Evolutionary conservation across 2,113 vertebrate species (phyloP), one percentile per base, ranked within the genome.

Genomic region (Oncorhynchus kisutch): DNA sequence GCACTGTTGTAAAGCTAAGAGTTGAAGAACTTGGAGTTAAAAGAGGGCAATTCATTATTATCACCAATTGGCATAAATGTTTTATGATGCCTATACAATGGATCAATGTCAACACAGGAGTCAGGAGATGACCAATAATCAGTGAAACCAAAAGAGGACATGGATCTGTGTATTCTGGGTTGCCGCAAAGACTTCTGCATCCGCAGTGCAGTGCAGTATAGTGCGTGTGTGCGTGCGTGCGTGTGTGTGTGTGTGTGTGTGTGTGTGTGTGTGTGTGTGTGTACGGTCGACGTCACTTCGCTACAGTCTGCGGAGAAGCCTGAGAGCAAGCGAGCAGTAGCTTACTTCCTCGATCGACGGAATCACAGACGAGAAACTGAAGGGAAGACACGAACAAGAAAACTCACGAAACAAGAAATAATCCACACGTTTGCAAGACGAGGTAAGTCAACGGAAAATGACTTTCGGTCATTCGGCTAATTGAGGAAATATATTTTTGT

Each of bases 271-370:
- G 25, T 0, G 51, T 51, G 78, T 22, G 71, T 22, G 79, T 64
- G 51, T 64, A 78, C 85, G 88, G 84, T 85, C 81, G 82, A 89
- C 91, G 91, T 92, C 90, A 91, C 70, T 8, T 8, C 3, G 59
- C 59, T 18, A 18, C 81, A 78, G 78, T 73, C 68, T 7, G 57
- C 67, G 0, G 66, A 78, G 81, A 75, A 78, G 80, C 48, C 73
- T 62, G 82, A 24, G 85, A 62, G 18, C 59, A 9, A 75, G 80
- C 81, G 87, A 81, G 87, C 82, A 67, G 70, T 84, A 11, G 9
- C 9, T 45, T 45, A 92, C 89, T 91, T 91, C 89, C 88, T 91
- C 87, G 88, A 88, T 79, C 83, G 84, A 78, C 80, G 76, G 85
- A 88, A 86, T 88, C 87, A 87, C 73, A 74, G 77, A 84, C 22